A percentile compares a stretch with the other conserved stretches of the same genome.
These are phyloP conservation scores for Neolamprologus hecqui DNA, from an alignment of 2,113 vertebrate species.

Conservation along the genomic window DNA sequence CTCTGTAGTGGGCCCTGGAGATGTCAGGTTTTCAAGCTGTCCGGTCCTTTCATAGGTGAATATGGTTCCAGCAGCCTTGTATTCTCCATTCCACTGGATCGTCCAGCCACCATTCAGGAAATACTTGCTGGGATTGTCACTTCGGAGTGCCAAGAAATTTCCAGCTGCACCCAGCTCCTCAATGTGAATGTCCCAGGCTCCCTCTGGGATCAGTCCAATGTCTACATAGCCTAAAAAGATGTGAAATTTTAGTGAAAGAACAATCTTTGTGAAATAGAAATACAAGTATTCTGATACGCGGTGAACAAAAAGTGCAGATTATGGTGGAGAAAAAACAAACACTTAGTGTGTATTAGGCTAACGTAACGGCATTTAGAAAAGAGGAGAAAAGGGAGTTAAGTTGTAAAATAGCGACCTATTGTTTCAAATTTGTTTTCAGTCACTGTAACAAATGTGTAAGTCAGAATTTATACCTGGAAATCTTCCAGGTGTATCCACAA, in stretches of 20 bases:
- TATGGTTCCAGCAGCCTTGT: constrained; percentile 85
- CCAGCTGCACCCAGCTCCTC: constrained; percentile 84
- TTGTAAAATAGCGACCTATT: not conserved
- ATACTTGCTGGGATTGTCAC: constrained; percentile 81
- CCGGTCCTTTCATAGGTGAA: constrained; percentile 86
- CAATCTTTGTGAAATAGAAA: not conserved
- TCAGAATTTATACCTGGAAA: not conserved
- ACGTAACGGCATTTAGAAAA: fast-evolving
- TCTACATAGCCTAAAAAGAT: constrained; percentile 83
- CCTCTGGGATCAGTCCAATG: constrained; percentile 86
- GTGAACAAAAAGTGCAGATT: not conserved
- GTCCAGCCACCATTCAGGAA: constrained; percentile 93
- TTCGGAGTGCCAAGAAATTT: constrained; percentile 88
- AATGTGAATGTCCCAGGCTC: constrained; percentile 83
- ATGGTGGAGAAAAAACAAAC: not conserved
- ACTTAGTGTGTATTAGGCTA: not conserved
- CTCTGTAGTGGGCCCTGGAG: constrained; percentile 86
- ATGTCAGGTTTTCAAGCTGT: constrained; percentile 89
- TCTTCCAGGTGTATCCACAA: not conserved
- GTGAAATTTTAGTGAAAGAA: not conserved
- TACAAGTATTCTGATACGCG: not conserved
- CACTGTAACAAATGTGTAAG: not conserved
- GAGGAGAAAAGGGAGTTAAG: fast-evolving
- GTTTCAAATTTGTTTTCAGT: not conserved
- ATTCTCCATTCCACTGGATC: constrained; percentile 93